A percentile compares a stretch with the other conserved stretches of the same genome.
phyloP scores from a whole-genome alignment of 2,888 invertebrate species.

The Acanthosoma haemorrhoidale region DNA sequence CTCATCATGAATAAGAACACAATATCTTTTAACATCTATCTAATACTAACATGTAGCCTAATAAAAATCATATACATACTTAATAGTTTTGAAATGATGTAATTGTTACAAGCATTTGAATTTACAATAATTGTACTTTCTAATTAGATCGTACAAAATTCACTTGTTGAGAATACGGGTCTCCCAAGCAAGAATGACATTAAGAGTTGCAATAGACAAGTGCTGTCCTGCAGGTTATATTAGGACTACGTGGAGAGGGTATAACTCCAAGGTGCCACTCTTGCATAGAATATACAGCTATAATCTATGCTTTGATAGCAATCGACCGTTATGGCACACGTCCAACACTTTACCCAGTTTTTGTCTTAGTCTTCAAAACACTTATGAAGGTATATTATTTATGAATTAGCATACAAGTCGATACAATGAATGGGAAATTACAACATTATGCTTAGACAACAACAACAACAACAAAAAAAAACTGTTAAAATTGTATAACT shows the following conservation, averaged over 20 bases:
- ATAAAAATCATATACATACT: background rate
- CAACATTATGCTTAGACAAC: background rate
- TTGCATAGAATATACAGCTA: too few relatives aligned
- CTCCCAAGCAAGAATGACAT: too few relatives aligned
- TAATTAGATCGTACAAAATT: too few relatives aligned
- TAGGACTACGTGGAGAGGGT: too few relatives aligned
- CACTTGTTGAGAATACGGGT: too few relatives aligned
- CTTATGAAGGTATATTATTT: background rate
- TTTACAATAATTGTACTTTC: too few relatives aligned
- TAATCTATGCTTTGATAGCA: too few relatives aligned
- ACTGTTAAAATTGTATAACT: background rate
- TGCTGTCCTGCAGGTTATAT: background rate
- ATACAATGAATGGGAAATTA: background rate
- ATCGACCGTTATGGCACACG: too few relatives aligned
- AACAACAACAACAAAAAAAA: background rate
- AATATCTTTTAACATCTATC: background rate
- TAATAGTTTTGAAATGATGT: background rate
- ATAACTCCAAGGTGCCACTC: too few relatives aligned
- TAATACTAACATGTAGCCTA: slow-evolving; percentile 5
- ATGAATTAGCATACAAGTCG: background rate
- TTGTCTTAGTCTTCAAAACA: background rate
- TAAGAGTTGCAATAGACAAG: too few relatives aligned
- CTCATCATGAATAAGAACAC: background rate
- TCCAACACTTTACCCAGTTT: too few relatives aligned
- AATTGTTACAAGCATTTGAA: background rate